Evolutionary conservation across 2,888 invertebrate genomes (phyloP).

Genomic region (Nebria brevicollis): DNA sequence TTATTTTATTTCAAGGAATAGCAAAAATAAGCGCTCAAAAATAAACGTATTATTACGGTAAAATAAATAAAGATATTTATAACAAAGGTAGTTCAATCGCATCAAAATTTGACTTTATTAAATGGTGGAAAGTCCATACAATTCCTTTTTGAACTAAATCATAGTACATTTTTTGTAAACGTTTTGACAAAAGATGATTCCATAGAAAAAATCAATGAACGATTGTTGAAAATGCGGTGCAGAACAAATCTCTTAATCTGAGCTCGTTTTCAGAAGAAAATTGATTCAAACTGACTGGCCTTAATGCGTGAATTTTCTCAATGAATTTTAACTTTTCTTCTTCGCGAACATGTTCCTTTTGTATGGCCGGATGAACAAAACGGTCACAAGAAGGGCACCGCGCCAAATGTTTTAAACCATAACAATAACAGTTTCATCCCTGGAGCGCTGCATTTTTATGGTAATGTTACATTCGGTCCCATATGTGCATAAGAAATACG

Average conservation of each 20-base stretch:
- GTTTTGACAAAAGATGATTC: no score
- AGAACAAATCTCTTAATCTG: not conserved
- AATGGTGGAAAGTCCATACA: no score
- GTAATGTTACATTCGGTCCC: constrained; percentile 37
- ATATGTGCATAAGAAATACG: constrained; percentile 37
- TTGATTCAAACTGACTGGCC: not conserved
- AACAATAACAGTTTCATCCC: constrained; percentile 44
- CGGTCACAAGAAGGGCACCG: constrained; percentile 27
- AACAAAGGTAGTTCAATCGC: no score
- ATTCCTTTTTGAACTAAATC: no score
- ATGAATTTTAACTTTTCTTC: constrained; percentile 44
- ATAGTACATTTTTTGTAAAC: no score
- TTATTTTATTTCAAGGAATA: no score
- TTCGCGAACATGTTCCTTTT: constrained; percentile 32
- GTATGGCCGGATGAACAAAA: not conserved
- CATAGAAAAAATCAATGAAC: not conserved
- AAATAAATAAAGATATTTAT: no score
- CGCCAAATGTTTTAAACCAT: constrained; percentile 41
- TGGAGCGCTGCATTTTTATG: constrained; percentile 43
- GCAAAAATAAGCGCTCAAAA: no score
- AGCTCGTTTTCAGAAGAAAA: not conserved
- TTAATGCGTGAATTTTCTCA: constrained; percentile 43
- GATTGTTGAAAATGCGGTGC: not conserved
- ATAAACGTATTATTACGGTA: no score
- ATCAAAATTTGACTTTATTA: no score